Evolutionary conservation across 2,113 vertebrate genomes (phyloP).

Genomic region (Zapus hudsonius): DNA sequence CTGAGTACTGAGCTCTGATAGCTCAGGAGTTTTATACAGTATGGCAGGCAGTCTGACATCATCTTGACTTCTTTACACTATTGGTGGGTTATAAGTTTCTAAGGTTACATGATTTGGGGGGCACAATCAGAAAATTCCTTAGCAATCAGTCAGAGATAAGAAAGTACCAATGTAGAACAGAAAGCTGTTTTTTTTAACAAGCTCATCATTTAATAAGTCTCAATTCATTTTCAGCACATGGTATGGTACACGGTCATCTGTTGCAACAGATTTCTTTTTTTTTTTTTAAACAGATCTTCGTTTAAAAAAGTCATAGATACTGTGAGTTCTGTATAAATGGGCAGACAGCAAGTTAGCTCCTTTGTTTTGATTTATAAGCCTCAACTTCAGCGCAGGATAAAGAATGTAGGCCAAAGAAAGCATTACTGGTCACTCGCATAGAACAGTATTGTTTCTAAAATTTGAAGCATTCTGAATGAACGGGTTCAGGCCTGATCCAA

Average conservation of each 20-base stretch:
- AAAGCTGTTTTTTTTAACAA: too few relatives aligned
- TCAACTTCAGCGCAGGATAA: too few relatives aligned
- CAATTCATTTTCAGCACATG: constrained; percentile 86
- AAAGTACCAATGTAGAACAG: too few relatives aligned
- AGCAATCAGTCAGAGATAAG: too few relatives aligned
- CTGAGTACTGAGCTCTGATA: too few relatives aligned
- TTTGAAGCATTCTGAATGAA: constrained; percentile 78
- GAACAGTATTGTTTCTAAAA: constrained; percentile 77
- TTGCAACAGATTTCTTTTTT: constrained; percentile 86
- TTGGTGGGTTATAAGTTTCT: too few relatives aligned
- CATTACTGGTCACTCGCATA: constrained; percentile 75
- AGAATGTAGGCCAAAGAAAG: constrained; percentile 82
- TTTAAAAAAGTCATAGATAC: constrained; percentile 86
- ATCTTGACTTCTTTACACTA: too few relatives aligned
- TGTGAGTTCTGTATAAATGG: constrained; percentile 85
- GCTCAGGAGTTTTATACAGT: too few relatives aligned
- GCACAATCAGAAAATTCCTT: too few relatives aligned
- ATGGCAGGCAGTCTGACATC: too few relatives aligned
- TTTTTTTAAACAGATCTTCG: constrained; percentile 83
- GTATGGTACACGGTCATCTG: constrained; percentile 86
- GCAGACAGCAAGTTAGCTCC: constrained; percentile 79
- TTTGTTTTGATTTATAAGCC: constrained; percentile 77
- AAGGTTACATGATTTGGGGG: too few relatives aligned
- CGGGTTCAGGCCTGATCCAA: constrained; percentile 71
- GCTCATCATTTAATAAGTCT: constrained; percentile 88